phyloP scores from a whole-genome alignment of 2,113 vertebrate species.

The Gallinago jamesoni region DNA sequence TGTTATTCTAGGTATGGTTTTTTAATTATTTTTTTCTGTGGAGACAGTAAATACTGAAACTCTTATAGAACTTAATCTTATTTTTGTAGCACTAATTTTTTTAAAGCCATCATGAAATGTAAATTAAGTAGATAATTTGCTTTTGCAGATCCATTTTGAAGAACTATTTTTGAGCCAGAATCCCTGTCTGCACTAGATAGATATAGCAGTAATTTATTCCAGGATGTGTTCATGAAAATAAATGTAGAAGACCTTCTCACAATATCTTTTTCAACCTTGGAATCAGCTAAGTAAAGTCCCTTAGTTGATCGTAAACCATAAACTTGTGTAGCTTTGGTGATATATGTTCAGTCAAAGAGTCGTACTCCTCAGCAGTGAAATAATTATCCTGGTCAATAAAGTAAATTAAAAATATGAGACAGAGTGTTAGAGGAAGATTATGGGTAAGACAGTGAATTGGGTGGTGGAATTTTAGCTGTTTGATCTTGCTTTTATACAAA shows the following conservation, averaged over 20 bases:
- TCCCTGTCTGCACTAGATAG: slow-evolving; percentile 29
- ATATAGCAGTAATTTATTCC: slow-evolving; percentile 54
- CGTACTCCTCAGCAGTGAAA: background rate
- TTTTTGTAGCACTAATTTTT: background rate
- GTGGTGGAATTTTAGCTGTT: background rate
- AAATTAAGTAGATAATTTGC: slow-evolving; percentile 46
- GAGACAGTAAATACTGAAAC: background rate
- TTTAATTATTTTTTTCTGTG: background rate
- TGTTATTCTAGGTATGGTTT: background rate
- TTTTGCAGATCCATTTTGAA: slow-evolving; percentile 36
- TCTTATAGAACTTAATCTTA: background rate
- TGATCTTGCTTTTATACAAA: background rate
- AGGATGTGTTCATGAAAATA: slow-evolving; percentile 59
- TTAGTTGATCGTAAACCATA: slow-evolving; percentile 14
- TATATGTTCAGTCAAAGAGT: slow-evolving; percentile 35
- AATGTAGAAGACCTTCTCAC: slow-evolving; percentile 49
- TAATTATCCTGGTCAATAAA: slow-evolving; percentile 53
- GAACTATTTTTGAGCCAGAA: slow-evolving; percentile 35
- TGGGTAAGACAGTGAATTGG: background rate
- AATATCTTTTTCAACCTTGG: slow-evolving; percentile 56
- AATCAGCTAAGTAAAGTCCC: slow-evolving; percentile 59
- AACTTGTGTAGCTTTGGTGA: slow-evolving; percentile 34
- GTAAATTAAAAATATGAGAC: background rate
- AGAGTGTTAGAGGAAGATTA: background rate
- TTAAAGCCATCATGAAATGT: background rate